These are phyloP conservation scores for Cacatua alba DNA, from an alignment of 2,113 vertebrate species.

Conservation along the genomic window DNA sequence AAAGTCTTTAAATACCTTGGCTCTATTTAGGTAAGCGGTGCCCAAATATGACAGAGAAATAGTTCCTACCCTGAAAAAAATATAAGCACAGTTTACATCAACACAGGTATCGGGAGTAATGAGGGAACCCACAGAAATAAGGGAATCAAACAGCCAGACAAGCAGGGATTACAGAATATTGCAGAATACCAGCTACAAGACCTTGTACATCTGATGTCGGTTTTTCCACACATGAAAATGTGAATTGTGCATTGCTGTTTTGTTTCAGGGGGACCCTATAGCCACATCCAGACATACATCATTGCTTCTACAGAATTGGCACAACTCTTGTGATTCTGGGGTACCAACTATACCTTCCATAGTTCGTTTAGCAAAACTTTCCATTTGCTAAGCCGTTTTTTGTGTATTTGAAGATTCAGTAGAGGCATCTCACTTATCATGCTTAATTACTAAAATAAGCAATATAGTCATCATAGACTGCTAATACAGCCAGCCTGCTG, in stretches of 20 bases:
- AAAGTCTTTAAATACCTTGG: background rate
- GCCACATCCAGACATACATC: background rate
- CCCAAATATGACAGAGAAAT: background rate
- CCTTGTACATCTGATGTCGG: accelerated
- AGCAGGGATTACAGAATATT: background rate
- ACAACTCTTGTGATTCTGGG: background rate
- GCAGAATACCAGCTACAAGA: background rate
- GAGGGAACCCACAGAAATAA: background rate
- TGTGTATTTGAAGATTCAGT: background rate
- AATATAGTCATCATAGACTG: background rate
- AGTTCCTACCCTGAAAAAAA: background rate
- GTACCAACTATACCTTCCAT: background rate
- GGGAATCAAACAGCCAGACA: background rate
- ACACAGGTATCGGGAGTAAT: background rate
- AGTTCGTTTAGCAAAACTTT: background rate
- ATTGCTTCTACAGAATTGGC: background rate
- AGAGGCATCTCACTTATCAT: background rate
- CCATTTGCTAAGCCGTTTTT: background rate
- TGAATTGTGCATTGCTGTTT: background rate
- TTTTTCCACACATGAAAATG: background rate
- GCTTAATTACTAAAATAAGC: background rate
- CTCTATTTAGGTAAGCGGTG: background rate
- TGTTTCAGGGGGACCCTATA: background rate
- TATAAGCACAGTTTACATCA: background rate
- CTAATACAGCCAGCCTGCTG: background rate